These are phyloP conservation scores for Agrochola litura DNA, from an alignment of 2,888 invertebrate genomes.

Conservation along the genomic window DNA sequence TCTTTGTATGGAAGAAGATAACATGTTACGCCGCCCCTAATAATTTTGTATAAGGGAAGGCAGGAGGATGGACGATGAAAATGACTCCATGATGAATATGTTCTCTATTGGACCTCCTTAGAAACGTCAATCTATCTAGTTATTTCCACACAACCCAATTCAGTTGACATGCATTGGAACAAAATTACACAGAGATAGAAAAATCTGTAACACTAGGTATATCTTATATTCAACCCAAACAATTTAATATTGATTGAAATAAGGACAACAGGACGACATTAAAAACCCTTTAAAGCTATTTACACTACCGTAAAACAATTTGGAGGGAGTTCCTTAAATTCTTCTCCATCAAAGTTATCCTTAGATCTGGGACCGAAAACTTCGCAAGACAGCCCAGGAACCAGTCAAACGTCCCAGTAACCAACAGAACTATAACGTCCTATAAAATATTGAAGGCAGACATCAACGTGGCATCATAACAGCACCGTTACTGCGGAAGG, in stretches of 20 bases:
- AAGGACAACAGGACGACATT: neutral
- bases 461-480: constrained; percentile 72
- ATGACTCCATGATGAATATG: neutral
- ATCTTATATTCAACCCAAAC: no score
- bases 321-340: neutral
- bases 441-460: constrained; percentile 68
- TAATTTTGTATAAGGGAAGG: neutral
- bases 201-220: neutral
- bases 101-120: neutral
- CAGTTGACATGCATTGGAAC: neutral
- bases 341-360: neutral
- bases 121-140: neutral
- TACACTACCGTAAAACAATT: neutral
- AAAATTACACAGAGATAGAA: neutral
- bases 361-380: neutral
- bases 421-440: constrained; percentile 59
- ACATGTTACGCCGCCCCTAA: neutral
- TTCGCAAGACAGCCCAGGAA: neutral
- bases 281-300: neutral
- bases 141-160: neutral
- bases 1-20: no score
- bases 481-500: constrained; percentile 86
- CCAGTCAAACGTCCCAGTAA: constrained; percentile 56
- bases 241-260: neutral
- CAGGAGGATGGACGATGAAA: no score